Evolutionary conservation across 2,113 vertebrate species (phyloP), one percentile per base, ranked within the genome.

Genomic region (Telmatochromis sp.): DNA sequence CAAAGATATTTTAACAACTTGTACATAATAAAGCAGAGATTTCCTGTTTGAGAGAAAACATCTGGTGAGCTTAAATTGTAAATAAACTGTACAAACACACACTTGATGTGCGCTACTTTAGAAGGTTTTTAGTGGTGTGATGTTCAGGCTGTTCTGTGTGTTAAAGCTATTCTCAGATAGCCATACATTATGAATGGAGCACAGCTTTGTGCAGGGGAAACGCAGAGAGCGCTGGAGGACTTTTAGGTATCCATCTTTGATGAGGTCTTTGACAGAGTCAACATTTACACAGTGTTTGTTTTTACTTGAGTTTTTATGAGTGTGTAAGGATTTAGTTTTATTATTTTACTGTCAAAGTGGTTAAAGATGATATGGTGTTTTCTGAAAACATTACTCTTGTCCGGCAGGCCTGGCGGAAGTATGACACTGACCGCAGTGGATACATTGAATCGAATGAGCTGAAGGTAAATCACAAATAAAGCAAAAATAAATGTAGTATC

Each of bases 381-480:
- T 83, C 33, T 89, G 57, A 83, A 33, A 54, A 51, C 31, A 33
- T 79, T 12, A 1, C 60, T 87, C 35, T 79, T 86, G 50, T 88
- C 80, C 83, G 86, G 1, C 96, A 99, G 98, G 97, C 98, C 7
- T 99, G 98, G 98, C 93, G 98, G 90, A 97, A 95, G 94, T 99
- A 99, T 21, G 98, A 99, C 95, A 98, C 97, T 1, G 98, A 99
- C 94, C 97, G 98, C 68, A 99, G 98, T 3, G 98, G 98, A 86
- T 99, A 98, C 95, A 99, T 99, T 1, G 98, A 99, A 91, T 97
- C 98, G 21, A 99, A 99, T 1, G 98, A 99, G 94, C 97, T 99
- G 82, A 98, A 99, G 98, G 98, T 99, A 96, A 91, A 96, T 57
- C 12, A 23, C n/a, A 12, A 57, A n/a, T 33, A 33, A 51, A 51